Base-by-base conservation (phyloP, 2,113 vertebrate species). In the Pipra filicauda region DNA sequence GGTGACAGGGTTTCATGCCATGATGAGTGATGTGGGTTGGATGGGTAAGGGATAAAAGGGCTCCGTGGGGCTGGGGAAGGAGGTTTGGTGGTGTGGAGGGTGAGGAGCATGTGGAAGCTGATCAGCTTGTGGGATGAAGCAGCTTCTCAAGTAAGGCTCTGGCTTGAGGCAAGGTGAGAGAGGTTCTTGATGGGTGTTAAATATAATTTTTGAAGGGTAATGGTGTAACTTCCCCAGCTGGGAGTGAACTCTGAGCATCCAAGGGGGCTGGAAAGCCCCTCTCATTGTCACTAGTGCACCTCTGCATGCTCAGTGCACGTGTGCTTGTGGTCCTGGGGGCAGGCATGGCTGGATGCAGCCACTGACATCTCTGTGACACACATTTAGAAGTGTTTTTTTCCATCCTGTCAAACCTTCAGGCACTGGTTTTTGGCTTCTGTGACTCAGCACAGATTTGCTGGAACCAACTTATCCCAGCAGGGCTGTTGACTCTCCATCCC, bases 261-360 rank as follows among this genome's bases (percentile, higher is more conserved):
- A 5, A 8, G 73, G 17, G 4, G 33, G 27, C 17, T 67, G 67
- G 6, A 9, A 1, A 23, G 14, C 3, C 31, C 6, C 15, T 82
- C 12, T 33, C 4, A 2, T 1, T 11, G 58, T 33, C 52, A n/a
- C 39, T n/a, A 44, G 46, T 4, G 37, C 11, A 6, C 8, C 5
- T 52, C 21, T 33, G 26, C 15, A 2, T 5, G 1, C 24, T 22
- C 64, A 3, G 0, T 5, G 28, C 7, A 0, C 3, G 6, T 2
- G 28, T 55, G 18, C 28, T 11, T 3, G 0, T n/a, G 66, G 17
- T 44, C 13, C 85, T 35, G 62, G 9, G 72, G 51, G n/a, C 55
- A 37, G 46, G 39, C 6, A 1, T 0, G 33, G 35, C 54, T 39
- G 52, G 15, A 7, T 3, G 4, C 49, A 28, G 37, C 11, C 71